A percentile compares a stretch with the other conserved stretches of the same genome.
phyloP scores from a whole-genome alignment of 2,888 invertebrate genomes.

The Agelastica alni region DNA sequence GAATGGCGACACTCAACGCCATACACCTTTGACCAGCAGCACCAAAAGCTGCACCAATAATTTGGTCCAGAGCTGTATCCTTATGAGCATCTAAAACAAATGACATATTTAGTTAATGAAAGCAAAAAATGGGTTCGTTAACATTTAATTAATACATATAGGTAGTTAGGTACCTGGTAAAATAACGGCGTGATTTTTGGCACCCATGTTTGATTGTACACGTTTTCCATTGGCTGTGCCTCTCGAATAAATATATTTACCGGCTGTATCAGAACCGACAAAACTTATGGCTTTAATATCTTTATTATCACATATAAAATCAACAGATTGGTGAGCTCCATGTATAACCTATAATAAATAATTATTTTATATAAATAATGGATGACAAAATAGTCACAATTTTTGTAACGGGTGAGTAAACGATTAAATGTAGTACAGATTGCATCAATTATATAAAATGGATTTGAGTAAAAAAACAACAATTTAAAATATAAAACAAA shows the following conservation, averaged over 20 bases:
- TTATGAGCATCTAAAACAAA: conserved; percentile 91
- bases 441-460: too few relatives aligned
- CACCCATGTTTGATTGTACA: conserved; percentile 98
- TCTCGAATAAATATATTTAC: conserved; percentile 92
- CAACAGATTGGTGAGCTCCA: conserved; percentile 91
- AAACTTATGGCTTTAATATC: conserved; percentile 97
- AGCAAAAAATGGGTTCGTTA: too few relatives aligned
- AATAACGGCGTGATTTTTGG: conserved; percentile 97
- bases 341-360: conserved; percentile 72
- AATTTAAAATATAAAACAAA: too few relatives aligned
- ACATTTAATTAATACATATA: too few relatives aligned
- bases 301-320: conserved; percentile 96
- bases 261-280: conserved; percentile 96
- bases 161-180: conserved; percentile 64
- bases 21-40: conserved; percentile 99
- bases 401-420: too few relatives aligned
- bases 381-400: too few relatives aligned
- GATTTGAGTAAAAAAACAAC: too few relatives aligned
- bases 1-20: conserved; percentile 94
- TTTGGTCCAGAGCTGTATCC: conserved; percentile 90
- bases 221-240: conserved; percentile 87
- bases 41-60: conserved; percentile 90
- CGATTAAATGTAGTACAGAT: too few relatives aligned
- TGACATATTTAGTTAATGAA: too few relatives aligned
- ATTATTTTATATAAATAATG: too few relatives aligned